Base-by-base conservation (phyloP, 2,797 vertebrate species). In the Falco cherrug region DNA sequence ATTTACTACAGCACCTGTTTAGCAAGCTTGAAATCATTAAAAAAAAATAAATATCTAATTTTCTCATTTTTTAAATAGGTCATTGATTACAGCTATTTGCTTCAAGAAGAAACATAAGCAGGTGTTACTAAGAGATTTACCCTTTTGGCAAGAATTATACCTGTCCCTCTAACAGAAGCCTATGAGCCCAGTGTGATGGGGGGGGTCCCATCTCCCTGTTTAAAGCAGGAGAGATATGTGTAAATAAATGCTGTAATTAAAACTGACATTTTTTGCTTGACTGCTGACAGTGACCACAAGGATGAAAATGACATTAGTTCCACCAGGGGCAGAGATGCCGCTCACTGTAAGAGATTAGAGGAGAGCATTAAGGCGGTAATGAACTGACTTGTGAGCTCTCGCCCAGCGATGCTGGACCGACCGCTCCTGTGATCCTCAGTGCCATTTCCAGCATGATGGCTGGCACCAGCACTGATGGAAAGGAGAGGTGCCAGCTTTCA, bases 221-320 rank as follows among this genome's bases (percentile, higher is more conserved):
- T 50, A 92, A 87, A 82, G 28, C 68, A 78, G 74, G 48, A 95
- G 93, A 96, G 63, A 70, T 70, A 69, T 21, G 21, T 90, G 57
- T 73, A 97, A 97, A 94, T 84, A 94, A 92, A 75, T 43, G 65
- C 43, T 90, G 82, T 94, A 93, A 97, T 97, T 95, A 82, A 96
- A 96, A 75, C 59, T 45, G 94, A 68, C 73, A 69, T 53, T 54
- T 88, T 80, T 84, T 65, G 22, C 65, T 91, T 70, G 48, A 21
- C 47, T 91, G 83, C 83, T 84, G 63, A 37, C 85, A 63, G 54
- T 76, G 59, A 88, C 76, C 83, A 84, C 73, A 29, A 69, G 81
- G 74, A 89, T 89, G 54, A 91, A 94, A 96, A 96, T 63, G 18
- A 31, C 69, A 93, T 95, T 84, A 85, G 86, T 91, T 96, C 92